Base-by-base conservation (phyloP, 1,140 invertebrate species). In the Episyrphus balteatus region DNA sequence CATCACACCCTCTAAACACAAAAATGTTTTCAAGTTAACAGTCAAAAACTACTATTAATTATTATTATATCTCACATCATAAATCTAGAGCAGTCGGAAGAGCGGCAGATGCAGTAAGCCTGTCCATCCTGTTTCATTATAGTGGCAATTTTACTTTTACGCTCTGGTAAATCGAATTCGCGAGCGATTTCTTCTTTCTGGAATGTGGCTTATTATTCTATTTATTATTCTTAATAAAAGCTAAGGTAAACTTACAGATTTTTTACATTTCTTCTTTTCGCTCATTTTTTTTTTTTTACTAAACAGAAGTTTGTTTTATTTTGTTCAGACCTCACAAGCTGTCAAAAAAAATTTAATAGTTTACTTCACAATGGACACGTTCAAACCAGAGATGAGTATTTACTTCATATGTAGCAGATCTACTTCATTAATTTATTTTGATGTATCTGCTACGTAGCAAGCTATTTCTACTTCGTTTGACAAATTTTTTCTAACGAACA, bases 31-130 rank as follows among this genome's bases (percentile, higher is more conserved):
- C 13, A 3, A 1, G 15, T 34, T 11, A 42, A 36, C 11, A 3
- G 17, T 6, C 2, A 19, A 44, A 11, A 14, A 14, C 3, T n/a
- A n/a, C 6, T 14, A 7, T 3, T 36, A 33, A 12, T 2, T 14
- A 49, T 10, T 14, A 13, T 18, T 18, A n/a, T 34, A 47, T 73
- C 79, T 80, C 72, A 92, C 87, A 97, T 97, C 93, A 98, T 98
- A 72, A 98, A 97, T 26, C 92, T 73, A 7, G 85, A 88, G 56
- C 86, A 88, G 63, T 97, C 92, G 0, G 89, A 87, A 14, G 88
- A 88, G 37, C 92, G 77, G 68, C 94, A 98, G 54, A 98, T 88
- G 67, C 94, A 98, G 67, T 97, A 98, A 5, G 85, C 82, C 73
- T 89, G 84, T 21, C 84, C 84, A 70, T 89, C 86, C 71, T 90